Evolutionary conservation across 2,797 vertebrate species (phyloP), one percentile per base, ranked within the genome.

Genomic region (Odontamblyopus lacepedii): DNA sequence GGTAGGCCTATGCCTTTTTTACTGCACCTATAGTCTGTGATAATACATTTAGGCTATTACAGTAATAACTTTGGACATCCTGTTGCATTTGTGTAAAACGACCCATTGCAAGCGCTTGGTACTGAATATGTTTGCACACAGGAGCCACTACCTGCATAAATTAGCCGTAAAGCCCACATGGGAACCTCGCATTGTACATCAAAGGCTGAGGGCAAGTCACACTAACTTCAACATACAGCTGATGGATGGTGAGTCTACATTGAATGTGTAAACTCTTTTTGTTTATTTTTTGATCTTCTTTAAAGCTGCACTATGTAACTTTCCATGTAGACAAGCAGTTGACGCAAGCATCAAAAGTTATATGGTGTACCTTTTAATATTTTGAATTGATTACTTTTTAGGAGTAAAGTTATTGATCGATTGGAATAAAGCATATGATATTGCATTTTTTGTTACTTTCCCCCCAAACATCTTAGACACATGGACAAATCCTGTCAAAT

Each of bases 151-250:
- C 5, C 89, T 93, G 26, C 65, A 86, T 83, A 82, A 84, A 18
- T 82, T 91, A 61, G 88, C 85, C 0, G 83, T 93, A 59, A 83
- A 75, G 62, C 92, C 93, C 27, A 92, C 91, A 5, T 94, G 89
- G 91, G 23, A 76, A 27, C 84, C 89, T 3, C 50, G 70, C 15
- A 19, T 87, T 1, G 0, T 81, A 72, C 85, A 13, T 70, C 92
- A 92, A 81, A 82, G 18, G 0, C 83, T 94, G 9, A 87, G 77
- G 62, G 82, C 80, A 29, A 73, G 65, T 32, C 57, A 66, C 1
- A 74, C 30, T 59, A 76, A 88, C 26, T 94, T 91, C 70, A 72
- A 65, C 16, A 88, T 94, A 41, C 74, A 85, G 44, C 9, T 93
- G 59, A 92, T 94, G 93, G 89, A 93, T 8, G 92, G 94, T 94